These are phyloP conservation scores for Laothoe populi DNA, from an alignment of 2,888 invertebrate species.

Conservation along the genomic window DNA sequence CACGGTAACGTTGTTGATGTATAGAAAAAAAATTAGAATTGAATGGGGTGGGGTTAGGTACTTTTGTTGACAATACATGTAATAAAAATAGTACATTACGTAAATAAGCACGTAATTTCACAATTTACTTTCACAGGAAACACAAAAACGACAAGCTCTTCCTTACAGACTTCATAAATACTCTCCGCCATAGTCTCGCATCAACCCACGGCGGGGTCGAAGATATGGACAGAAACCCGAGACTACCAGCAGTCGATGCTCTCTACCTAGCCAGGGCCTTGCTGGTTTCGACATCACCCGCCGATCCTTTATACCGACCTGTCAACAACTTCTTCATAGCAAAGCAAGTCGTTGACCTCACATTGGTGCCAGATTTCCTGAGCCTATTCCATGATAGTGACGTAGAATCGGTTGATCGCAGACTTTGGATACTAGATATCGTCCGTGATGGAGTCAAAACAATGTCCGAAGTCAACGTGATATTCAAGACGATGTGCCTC, in stretches of 20 bases:
- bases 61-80: too few species aligned
- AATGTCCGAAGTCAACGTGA: slow-evolving; percentile 89
- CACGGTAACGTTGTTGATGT: too few species aligned
- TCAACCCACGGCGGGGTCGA: slow-evolving; percentile 44
- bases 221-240: slow-evolving; percentile 61
- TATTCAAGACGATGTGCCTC: slow-evolving; percentile 89
- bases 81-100: background rate
- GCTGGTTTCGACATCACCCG: slow-evolving; percentile 89
- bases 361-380: slow-evolving; percentile 94
- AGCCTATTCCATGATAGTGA: slow-evolving; percentile 93
- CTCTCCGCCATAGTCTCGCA: slow-evolving; percentile 86
- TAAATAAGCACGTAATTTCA: background rate
- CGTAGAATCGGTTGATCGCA: slow-evolving; percentile 87
- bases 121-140: slow-evolving; percentile 58
- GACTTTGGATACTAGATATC: slow-evolving; percentile 91
- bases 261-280: slow-evolving; percentile 89
- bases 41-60: too few species aligned
- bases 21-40: too few species aligned
- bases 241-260: slow-evolving; percentile 86
- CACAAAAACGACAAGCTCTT: slow-evolving; percentile 87
- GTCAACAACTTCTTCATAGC: slow-evolving; percentile 92
- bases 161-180: slow-evolving; percentile 88
- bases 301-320: slow-evolving; percentile 90
- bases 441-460: slow-evolving; percentile 91
- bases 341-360: slow-evolving; percentile 90